Evolutionary conservation across 30 jellyfish, hydroid and myxozoan genomes (phyloP).

Genomic region (Hydractinia echinata): DNA sequence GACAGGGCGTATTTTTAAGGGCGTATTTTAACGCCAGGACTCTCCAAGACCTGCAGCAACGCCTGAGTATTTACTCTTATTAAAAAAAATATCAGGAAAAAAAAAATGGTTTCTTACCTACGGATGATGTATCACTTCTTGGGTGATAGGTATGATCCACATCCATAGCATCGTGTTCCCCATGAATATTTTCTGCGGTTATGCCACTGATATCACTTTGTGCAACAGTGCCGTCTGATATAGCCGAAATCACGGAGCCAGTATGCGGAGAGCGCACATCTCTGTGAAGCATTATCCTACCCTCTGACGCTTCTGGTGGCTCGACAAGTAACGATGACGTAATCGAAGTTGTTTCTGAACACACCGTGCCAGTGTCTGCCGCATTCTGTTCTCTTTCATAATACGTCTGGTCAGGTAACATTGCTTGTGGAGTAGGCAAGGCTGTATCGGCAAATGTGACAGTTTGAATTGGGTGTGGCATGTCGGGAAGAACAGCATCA

Average conservation of each 20-base stretch:
- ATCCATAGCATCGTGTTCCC: slow-evolving; percentile 78
- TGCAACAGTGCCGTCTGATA: slow-evolving; percentile 95
- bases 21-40: too few relatives aligned
- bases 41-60: too few relatives aligned
- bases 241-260: slow-evolving; percentile 74
- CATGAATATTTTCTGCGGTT: slow-evolving; percentile 61
- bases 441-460: slow-evolving; percentile 47
- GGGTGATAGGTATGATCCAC: slow-evolving; percentile 75
- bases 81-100: background rate
- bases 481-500: slow-evolving; percentile 47
- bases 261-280: slow-evolving; percentile 86
- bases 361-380: slow-evolving; percentile 65
- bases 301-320: slow-evolving; percentile 72
- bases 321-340: slow-evolving; percentile 91
- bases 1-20: too few relatives aligned
- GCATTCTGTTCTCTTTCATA: slow-evolving; percentile 52
- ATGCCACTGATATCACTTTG: slow-evolving; percentile 84
- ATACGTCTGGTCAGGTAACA: slow-evolving; percentile 21
- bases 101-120: slow-evolving; percentile 38
- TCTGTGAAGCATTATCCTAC: slow-evolving; percentile 37
- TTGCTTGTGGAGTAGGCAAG: slow-evolving; percentile 24
- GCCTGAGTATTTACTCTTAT: too few relatives aligned
- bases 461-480: slow-evolving; percentile 37
- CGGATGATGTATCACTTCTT: slow-evolving; percentile 83
- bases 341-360: slow-evolving; percentile 83